Evolutionary conservation across 2,888 invertebrate species (phyloP), one percentile per base, ranked within the genome.

Genomic region (Brachypterus glaber): DNA sequence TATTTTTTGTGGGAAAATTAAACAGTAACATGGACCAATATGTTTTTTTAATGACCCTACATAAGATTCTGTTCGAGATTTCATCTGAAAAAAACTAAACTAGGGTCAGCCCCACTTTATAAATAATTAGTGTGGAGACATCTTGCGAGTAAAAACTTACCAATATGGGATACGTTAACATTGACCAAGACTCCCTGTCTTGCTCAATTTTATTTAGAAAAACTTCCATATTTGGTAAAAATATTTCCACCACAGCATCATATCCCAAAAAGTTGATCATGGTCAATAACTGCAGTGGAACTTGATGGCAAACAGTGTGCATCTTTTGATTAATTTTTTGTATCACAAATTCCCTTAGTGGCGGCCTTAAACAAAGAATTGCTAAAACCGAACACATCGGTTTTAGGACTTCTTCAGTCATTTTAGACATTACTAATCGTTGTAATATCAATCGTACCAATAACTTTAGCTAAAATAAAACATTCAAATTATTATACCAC

Each of bases 391-490:
- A 51, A 46, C 63, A 61, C 54, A 63, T 58, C 7, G 57, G 55
- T 45, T 54, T 60, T 13, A 64, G 40, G 2, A 59, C 44, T 35
- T 56, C 58, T 21, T 46, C 40, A 9, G 51, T 52, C 12, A 51
- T 53, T n/a, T 42, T 36, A 3, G 54, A 53, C 15, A 57, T 52
- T 24, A 63, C 45, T 25, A 64, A 35, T 24, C 62, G 46, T 50
- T 64, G 63, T 16, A 63, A 40, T 17, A 64, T 44, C 16, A 64
- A 42, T 31, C 60, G 51, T 11, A 60, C 53, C 18, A 64, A 44
- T 27, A 63, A 47, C 44, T 59, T 59, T 30, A 64, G 46, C 57
- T 58, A 39, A 30, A 54, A 50, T 14, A 43, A 12, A n/a, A n/a
- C n/a, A n/a, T n/a, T n/a, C n/a, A n/a, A n/a, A n/a, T n/a, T n/a